phyloP scores from a whole-genome alignment of 2,888 invertebrate genomes.

The Pristionchus arcanus region DNA sequence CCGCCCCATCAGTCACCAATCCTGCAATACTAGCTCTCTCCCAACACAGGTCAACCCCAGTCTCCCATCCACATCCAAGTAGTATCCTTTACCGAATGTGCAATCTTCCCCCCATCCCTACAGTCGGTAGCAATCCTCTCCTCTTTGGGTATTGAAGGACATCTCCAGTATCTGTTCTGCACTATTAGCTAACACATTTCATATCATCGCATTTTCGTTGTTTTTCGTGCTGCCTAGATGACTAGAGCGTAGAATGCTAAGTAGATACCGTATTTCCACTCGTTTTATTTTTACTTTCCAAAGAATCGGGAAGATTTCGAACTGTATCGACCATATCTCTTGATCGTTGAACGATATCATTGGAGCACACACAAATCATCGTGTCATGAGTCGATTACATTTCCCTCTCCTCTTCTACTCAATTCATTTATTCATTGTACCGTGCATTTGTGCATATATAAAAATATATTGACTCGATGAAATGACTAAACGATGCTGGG shows the following conservation, averaged over 20 bases:
- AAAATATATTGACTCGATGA: constrained; percentile 19
- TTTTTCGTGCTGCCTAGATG: constrained; percentile 7
- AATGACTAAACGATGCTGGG: not conserved
- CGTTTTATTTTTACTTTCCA: not conserved
- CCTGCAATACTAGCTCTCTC: constrained; percentile 33
- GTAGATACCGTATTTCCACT: not conserved
- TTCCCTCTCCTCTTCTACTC: not conserved
- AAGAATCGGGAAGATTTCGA: constrained; percentile 14
- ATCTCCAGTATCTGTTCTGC: not conserved
- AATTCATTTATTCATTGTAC: constrained; percentile 27
- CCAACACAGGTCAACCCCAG: constrained; percentile 1
- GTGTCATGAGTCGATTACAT: constrained; percentile 33
- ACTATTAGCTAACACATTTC: constrained; percentile 5
- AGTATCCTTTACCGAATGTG: not conserved
- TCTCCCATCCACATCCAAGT: not conserved
- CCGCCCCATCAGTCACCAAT: not conserved
- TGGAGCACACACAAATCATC: not conserved
- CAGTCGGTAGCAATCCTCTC: constrained; percentile 47
- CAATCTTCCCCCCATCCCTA: not conserved
- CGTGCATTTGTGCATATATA: constrained; percentile 40
- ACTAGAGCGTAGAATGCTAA: constrained; percentile 31
- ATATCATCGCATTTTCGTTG: not conserved
- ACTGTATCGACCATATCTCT: constrained; percentile 26
- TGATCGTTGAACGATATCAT: constrained; percentile 4
- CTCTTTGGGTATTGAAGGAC: not conserved